Evolutionary conservation across 2,113 vertebrate genomes (phyloP), one percentile per base, ranked within the genome.

Genomic region (Colius striatus): DNA sequence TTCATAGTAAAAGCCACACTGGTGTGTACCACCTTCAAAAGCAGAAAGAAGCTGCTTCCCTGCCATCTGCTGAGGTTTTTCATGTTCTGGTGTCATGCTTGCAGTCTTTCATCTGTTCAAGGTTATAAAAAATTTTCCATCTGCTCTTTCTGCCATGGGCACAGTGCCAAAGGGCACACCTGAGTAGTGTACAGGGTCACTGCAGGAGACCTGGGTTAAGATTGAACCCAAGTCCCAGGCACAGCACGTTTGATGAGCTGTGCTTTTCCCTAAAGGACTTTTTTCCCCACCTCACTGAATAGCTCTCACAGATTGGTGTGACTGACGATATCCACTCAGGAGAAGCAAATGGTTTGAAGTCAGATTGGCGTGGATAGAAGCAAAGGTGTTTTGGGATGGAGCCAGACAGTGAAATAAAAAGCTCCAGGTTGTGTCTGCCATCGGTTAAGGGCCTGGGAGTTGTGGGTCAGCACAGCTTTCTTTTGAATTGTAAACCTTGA

Each of bases 311-410:
- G 93, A 68, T 88, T 65, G 32, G 74, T 63, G 55, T 96, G 93
- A 95, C 84, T 95, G 74, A 87, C 88, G 76, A n/a, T 78, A 55
- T 47, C 77, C 57, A 43, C 41, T 91, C 70, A 81, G 78, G 77
- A 90, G 74, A 87, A 94, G 80, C 65, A 90, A 95, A 87, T 89
- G 36, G n/a, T 84, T 60, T 92, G 71, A 88, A 95, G 73, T 91
- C 70, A 87, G 88, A 87, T 58, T 89, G 86, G 66, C 73, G 60
- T 91, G 80, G 66, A 20, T 80, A 85, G 73, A 89, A 89, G 68
- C 57, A 61, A 77, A 89, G 81, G 13, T 66, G 57, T 73, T 93
- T 80, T 92, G 92, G 80, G 27, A 79, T 77, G 75, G 63, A 87
- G 91, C 74, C 88, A 91, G 62, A 47, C 19, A 66, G 50, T 90